Percentiles rank a stretch among this genome's conserved stretches.
phyloP scores from a whole-genome alignment of 2,797 vertebrate genomes.

The Macrochelys suwanniensis region DNA sequence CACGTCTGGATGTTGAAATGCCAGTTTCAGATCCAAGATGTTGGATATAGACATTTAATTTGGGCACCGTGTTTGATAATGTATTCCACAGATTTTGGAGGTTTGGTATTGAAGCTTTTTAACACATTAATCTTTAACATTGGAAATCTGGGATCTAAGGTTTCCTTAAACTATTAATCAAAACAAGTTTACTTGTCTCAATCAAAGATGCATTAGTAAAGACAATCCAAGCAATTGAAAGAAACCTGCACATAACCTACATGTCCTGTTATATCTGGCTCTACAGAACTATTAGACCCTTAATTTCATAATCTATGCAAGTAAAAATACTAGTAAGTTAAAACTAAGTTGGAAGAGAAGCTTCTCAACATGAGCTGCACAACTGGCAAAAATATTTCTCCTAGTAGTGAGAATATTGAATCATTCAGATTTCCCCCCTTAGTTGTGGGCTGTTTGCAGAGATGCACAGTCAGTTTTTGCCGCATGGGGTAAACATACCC shows the following conservation, averaged over 20 bases:
- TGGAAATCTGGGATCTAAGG: background rate
- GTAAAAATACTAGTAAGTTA: constrained; percentile 24
- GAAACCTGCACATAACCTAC: background rate
- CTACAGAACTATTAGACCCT: background rate
- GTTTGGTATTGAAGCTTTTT: background rate
- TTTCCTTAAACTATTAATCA: background rate
- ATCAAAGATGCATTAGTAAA: constrained; percentile 7
- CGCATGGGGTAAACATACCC: background rate
- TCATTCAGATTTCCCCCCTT: constrained; percentile 9
- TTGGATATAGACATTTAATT: background rate
- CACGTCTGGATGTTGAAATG: no score
- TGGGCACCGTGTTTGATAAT: background rate
- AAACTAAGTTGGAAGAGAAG: constrained; percentile 3
- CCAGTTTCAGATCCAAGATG: background rate
- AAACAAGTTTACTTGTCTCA: background rate
- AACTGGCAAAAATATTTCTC: constrained; percentile 36
- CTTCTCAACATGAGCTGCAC: constrained; percentile 33
- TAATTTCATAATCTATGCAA: background rate
- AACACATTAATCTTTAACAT: background rate
- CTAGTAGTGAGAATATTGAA: background rate
- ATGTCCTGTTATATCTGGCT: background rate
- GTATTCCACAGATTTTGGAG: background rate
- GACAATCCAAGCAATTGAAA: background rate
- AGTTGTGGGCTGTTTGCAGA: constrained; percentile 24
- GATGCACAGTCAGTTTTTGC: background rate